Conservation (phyloP, 2,888 invertebrate species). For the Xanthorhoe designata region DNA sequence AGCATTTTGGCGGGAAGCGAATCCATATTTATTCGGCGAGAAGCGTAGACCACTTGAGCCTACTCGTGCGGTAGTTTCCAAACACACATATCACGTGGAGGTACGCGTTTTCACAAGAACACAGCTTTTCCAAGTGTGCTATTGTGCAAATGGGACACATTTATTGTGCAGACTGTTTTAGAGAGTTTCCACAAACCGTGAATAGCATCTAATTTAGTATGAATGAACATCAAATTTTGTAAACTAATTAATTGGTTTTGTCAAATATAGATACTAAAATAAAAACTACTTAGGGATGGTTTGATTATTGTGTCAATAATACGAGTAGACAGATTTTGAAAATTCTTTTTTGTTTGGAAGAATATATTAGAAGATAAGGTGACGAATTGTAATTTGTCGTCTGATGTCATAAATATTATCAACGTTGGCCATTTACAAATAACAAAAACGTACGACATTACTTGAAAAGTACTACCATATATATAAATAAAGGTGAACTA, state of each 20-base stretch:
- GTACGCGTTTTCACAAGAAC: conserved; percentile 48
- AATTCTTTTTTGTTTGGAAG: too few species aligned
- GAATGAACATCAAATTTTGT: neutral
- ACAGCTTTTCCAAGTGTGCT: conserved; percentile 39
- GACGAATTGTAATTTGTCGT: too few species aligned
- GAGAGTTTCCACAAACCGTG: neutral
- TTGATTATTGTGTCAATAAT: too few species aligned
- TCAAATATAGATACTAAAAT: too few species aligned
- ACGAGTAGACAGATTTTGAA: too few species aligned
- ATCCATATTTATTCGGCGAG: conserved; percentile 58
- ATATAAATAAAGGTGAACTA: too few species aligned
- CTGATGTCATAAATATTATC: too few species aligned
- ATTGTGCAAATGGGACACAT: conserved; percentile 5
- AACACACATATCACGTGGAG: conserved; percentile 51
- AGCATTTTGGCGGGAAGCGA: conserved; percentile 47
- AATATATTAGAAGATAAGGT: too few species aligned
- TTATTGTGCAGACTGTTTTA: conserved; percentile 5
- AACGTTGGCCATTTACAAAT: too few species aligned
- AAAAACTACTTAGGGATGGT: too few species aligned
- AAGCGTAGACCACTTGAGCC: conserved; percentile 53
- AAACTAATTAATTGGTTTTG: neutral
- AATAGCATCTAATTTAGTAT: neutral
- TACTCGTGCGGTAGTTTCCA: conserved; percentile 51
- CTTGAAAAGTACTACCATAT: too few species aligned
- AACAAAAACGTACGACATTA: too few species aligned